These are phyloP conservation scores for Paracanthobrama guichenoti DNA, from an alignment of 2,113 vertebrate species.

Conservation along the genomic window DNA sequence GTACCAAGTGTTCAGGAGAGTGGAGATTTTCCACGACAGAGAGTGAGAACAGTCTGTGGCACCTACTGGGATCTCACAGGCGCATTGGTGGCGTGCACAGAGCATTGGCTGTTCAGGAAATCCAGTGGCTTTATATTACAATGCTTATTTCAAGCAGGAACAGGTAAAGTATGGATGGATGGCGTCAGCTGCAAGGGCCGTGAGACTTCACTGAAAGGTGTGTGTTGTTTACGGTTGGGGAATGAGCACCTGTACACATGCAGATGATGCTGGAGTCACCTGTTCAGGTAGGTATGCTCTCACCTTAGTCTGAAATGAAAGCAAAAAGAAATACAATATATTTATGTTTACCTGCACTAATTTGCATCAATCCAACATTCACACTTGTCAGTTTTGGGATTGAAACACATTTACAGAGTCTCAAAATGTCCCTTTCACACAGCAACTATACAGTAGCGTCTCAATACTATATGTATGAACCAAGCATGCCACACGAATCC, in stretches of 20 bases:
- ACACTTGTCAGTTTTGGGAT: no score
- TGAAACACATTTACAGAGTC: no score
- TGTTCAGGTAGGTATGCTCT: neutral
- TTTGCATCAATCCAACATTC: neutral
- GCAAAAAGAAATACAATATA: neutral
- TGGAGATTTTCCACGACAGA: conserved; percentile 23
- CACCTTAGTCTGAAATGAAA: neutral
- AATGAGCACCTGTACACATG: neutral
- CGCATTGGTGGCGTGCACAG: conserved; percentile 10
- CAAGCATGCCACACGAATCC: no score
- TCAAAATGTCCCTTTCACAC: no score
- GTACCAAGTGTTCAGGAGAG: neutral
- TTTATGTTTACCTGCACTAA: neutral
- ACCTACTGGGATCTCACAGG: neutral
- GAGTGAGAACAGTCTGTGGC: conserved; percentile 22
- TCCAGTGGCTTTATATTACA: neutral
- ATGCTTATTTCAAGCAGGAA: neutral
- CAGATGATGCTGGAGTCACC: neutral
- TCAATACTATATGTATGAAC: no score
- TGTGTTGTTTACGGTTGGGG: conserved; percentile 31
- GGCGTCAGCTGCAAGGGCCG: neutral
- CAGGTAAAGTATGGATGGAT: conserved; percentile 18
- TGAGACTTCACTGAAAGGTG: neutral
- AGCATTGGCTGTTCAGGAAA: conserved; percentile 27
- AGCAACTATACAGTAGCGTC: no score